These are phyloP conservation scores for Anarrhichthys ocellatus DNA, from an alignment of 2,113 vertebrate genomes.

Conservation along the genomic window DNA sequence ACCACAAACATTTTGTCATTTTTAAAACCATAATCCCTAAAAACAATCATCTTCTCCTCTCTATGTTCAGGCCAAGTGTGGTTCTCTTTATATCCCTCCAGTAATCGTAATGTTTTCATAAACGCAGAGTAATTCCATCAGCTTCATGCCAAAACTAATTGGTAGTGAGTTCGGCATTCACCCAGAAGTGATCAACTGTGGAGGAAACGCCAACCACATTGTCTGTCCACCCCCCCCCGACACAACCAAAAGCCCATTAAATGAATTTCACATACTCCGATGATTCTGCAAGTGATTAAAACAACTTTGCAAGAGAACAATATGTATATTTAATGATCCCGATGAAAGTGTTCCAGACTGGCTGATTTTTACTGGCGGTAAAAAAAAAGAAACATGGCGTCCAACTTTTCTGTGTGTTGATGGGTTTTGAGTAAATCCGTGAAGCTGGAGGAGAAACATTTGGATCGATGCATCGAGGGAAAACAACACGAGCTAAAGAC, in stretches of 20 bases:
- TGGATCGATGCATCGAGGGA: not conserved
- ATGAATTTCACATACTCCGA: constrained; percentile 22
- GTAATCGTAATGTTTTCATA: not conserved
- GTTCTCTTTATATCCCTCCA: constrained; percentile 11
- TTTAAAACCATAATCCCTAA: not conserved
- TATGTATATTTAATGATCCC: constrained; percentile 50
- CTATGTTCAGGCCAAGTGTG: not conserved
- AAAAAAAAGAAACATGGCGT: constrained; percentile 27
- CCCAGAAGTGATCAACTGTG: constrained; percentile 25
- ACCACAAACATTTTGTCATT: not conserved
- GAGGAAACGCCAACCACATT: constrained; percentile 52
- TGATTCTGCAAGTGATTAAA: constrained; percentile 32
- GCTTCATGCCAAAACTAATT: constrained; percentile 38
- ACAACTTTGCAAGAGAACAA: constrained; percentile 22
- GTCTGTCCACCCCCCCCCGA: not conserved
- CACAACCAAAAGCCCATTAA: constrained; percentile 39
- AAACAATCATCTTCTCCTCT: not conserved
- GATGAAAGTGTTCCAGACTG: constrained; percentile 38
- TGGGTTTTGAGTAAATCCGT: constrained; percentile 24
- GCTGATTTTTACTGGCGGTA: constrained; percentile 49
- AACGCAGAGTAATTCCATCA: constrained; percentile 10
- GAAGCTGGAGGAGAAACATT: not conserved
- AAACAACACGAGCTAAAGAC: not conserved
- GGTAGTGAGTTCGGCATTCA: constrained; percentile 38
- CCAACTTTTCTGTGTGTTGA: constrained; percentile 49